These are phyloP conservation scores for Subacronicta megacephala DNA, from an alignment of 2,888 invertebrate species.

Conservation along the genomic window DNA sequence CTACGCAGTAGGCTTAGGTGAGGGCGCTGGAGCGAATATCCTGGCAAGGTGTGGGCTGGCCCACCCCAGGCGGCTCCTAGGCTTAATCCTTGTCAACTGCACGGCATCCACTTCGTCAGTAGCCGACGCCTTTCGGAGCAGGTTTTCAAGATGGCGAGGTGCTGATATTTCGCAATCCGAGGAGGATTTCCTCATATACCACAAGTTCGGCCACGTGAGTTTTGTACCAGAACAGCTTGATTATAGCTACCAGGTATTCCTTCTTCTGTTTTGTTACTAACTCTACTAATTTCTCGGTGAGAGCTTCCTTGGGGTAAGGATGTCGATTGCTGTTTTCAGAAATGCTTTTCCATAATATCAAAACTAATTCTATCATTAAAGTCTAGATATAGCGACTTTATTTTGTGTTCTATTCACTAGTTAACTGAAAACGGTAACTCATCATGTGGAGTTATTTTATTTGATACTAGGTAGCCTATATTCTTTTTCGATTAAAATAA, in stretches of 20 bases:
- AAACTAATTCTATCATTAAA: too few species aligned
- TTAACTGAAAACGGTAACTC: constrained; percentile 12
- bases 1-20: constrained; percentile 95
- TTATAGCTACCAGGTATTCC: constrained; percentile 80
- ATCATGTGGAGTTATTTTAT: constrained; percentile 18
- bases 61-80: constrained; percentile 93
- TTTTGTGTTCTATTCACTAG: background rate
- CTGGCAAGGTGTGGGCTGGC: constrained; percentile 95
- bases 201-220: constrained; percentile 98
- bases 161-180: constrained; percentile 96
- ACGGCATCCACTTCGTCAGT: constrained; percentile 96
- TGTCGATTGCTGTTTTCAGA: constrained; percentile 21
- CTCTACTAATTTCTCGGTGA: constrained; percentile 60
- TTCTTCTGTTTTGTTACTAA: constrained; percentile 70
- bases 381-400: too few species aligned
- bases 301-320: constrained; percentile 42
- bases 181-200: constrained; percentile 96
- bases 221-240: constrained; percentile 69
- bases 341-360: background rate
- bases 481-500: constrained; percentile 4
- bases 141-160: constrained; percentile 95
- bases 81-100: constrained; percentile 95
- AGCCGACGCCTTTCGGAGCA: constrained; percentile 95
- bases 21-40: constrained; percentile 96
- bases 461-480: background rate